Conservation (phyloP, 1,140 invertebrate genomes). For the Hyles euphorbiae region DNA sequence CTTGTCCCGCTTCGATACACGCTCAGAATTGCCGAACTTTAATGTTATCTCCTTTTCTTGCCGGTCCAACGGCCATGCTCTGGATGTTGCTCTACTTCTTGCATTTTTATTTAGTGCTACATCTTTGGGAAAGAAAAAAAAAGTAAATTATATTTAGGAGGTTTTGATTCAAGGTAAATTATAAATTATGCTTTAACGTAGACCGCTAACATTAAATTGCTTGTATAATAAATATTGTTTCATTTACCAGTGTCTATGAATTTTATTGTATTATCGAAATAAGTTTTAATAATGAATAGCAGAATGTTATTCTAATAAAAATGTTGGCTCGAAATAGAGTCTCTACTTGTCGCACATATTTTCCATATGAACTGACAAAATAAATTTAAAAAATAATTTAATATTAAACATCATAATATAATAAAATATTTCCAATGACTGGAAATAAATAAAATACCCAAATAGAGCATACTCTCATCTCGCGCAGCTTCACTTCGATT, state of each 20-base stretch:
- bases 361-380: too few relatives aligned
- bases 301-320: too few relatives aligned
- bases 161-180: too few relatives aligned
- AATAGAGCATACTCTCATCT: constrained; percentile 46
- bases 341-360: too few relatives aligned
- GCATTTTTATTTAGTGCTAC: neutral
- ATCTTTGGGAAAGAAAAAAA: neutral
- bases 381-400: too few relatives aligned
- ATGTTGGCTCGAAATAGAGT: too few relatives aligned
- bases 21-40: constrained; percentile 49
- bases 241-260: neutral
- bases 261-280: neutral
- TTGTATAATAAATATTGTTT: neutral
- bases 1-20: constrained; percentile 38
- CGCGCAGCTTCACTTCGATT: constrained; percentile 65
- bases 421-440: neutral
- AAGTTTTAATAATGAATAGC: neutral
- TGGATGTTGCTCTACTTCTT: neutral
- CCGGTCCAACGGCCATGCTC: constrained; percentile 34
- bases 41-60: constrained; percentile 55
- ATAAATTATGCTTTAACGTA: neutral
- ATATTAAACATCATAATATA: too few relatives aligned
- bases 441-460: constrained; percentile 15
- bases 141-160: too few relatives aligned
- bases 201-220: neutral